These are phyloP conservation scores for Brachionus paranguensis DNA, from an alignment of 1,140 invertebrate species.

Conservation along the genomic window DNA sequence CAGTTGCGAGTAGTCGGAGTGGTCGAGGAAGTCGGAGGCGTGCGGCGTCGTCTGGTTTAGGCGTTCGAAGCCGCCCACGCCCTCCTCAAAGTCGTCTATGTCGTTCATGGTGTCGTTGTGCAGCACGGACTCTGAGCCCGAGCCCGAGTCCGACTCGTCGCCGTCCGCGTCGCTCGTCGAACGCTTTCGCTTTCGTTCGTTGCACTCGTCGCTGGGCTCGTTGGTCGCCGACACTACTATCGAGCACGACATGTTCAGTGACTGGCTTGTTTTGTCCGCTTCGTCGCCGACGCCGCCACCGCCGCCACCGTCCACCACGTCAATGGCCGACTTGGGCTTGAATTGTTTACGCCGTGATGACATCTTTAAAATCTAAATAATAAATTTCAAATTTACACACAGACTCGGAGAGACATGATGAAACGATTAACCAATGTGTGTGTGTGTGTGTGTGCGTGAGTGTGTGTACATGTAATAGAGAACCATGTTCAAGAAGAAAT, in stretches of 20 bases:
- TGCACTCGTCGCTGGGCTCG: background rate
- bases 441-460: background rate
- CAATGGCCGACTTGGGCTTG: slow-evolving; percentile 14
- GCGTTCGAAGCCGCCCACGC: background rate
- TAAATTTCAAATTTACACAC: background rate
- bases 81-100: slow-evolving; percentile 32
- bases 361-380: background rate
- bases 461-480: background rate
- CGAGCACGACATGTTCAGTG: background rate
- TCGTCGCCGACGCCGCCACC: background rate
- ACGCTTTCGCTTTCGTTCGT: slow-evolving; percentile 42
- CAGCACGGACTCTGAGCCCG: slow-evolving; percentile 39
- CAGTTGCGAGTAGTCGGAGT: background rate
- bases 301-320: background rate
- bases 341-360: slow-evolving; percentile 32
- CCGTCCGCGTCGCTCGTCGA: slow-evolving; percentile 43
- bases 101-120: slow-evolving; percentile 44
- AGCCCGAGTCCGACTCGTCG: slow-evolving; percentile 42
- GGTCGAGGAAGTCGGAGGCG: background rate
- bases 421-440: background rate
- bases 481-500: background rate
- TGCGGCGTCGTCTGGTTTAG: background rate
- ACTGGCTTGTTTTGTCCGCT: background rate
- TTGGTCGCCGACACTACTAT: background rate
- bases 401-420: background rate